A percentile compares a stretch with the other conserved stretches of the same genome.
Evolutionary conservation across 2,888 invertebrate genomes (phyloP).

Genomic region (Trisateles emortualis): DNA sequence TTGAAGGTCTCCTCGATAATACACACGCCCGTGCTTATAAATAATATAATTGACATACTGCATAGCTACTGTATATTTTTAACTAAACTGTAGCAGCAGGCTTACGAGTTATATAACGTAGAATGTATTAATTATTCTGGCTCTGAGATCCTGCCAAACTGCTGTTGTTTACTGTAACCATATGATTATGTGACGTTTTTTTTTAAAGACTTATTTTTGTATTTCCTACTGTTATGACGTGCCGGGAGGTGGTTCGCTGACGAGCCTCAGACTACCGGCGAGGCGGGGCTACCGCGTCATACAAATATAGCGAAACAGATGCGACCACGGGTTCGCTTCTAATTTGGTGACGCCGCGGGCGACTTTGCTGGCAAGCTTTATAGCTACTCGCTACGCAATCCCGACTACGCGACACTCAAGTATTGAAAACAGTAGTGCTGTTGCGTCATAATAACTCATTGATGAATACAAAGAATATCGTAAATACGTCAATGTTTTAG

Average conservation of each 20-base stretch:
- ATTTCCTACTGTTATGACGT: constrained; percentile 61
- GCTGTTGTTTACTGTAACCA: constrained; percentile 47
- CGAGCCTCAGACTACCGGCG: constrained; percentile 52
- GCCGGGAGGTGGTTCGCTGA: constrained; percentile 65
- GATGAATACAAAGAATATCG: constrained; percentile 48
- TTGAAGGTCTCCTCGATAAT: constrained; percentile 56
- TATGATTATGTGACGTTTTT: constrained; percentile 42
- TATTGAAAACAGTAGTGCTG: constrained; percentile 35
- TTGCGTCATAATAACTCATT: constrained; percentile 52
- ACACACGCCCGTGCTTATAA: constrained; percentile 17
- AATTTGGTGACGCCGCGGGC: constrained; percentile 80
- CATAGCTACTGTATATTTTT: constrained; percentile 20
- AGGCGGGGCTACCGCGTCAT: constrained; percentile 80
- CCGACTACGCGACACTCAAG: constrained; percentile 54
- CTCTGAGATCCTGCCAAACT: constrained; percentile 43
- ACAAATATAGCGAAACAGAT: constrained; percentile 61
- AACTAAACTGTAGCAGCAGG: constrained; percentile 12
- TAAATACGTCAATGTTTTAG: constrained; percentile 53
- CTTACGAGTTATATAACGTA: constrained; percentile 32
- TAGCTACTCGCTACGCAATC: constrained; percentile 58
- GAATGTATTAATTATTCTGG: constrained; percentile 36
- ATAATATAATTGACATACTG: constrained; percentile 20
- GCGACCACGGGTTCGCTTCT: constrained; percentile 67
- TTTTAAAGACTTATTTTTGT: constrained; percentile 61
- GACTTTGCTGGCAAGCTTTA: constrained; percentile 45